Base-by-base conservation (phyloP, 2,113 vertebrate genomes). In the Apodemus sylvaticus region DNA sequence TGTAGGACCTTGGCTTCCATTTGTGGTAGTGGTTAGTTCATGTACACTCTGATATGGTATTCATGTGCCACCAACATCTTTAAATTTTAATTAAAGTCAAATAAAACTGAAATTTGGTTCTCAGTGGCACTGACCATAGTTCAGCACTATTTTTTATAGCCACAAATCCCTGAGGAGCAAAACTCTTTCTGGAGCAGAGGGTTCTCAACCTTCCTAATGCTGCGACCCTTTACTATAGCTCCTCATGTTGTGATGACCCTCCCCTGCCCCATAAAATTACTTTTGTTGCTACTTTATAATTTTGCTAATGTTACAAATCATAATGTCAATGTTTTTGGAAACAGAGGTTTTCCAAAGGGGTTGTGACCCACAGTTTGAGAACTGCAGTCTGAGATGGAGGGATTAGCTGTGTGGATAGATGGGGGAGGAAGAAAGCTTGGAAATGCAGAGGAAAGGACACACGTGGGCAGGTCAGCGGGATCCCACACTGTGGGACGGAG, bases 1-100 rank as follows among this genome's bases (percentile, higher is more conserved):
- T 34, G 51, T 53, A 36, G 22, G 79, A 6, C 6, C 12, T 82
- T 29, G 79, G 55, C 36, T 39, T 58, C 60, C 42, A n/a, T 58
- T 60, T 83, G 13, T 60, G 55, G 22, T 42, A 58, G 79, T 58
- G 12, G 22, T 83, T 60, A 5, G 7, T 81, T 58, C 53, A 39
- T 12, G 19, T 48, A 53, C 51, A 83, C 34, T 92, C 24, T 8
- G 48, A 19, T 82, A 48, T 13, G 55, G n/a, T 68, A 76, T 74
- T 22, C 31, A 82, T 53, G 79, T 10, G 51, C n/a, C 77, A 70
- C 36, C 31, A 42, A 42, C 7, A 39, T 66, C 39, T 26, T 91
- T 91, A 70, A 93, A 68, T 68, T 77, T 64, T 60, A 78, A 55
- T 48, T 58, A 76, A 81, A 86, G 39, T 94, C 66, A 66, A 78